These are phyloP conservation scores for Aphaenogaster floridana DNA, from an alignment of 1,140 invertebrate species.

Conservation along the genomic window DNA sequence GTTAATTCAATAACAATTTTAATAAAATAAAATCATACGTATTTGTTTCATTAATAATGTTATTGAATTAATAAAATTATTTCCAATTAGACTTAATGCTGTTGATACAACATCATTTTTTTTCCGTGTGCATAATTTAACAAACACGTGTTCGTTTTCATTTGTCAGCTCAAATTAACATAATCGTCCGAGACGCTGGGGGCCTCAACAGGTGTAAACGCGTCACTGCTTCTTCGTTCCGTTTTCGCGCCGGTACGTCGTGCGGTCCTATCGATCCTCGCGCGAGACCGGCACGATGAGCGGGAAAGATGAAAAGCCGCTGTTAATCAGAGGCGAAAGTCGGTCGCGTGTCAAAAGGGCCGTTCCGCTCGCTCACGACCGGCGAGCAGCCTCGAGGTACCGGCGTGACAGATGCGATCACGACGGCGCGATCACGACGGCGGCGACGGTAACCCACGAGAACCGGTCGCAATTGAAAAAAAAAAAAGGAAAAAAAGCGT, in stretches of 20 bases:
- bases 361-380: slow-evolving; percentile 9
- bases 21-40: too few species aligned
- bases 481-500: neutral
- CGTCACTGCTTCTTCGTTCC: slow-evolving; percentile 22
- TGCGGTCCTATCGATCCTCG: slow-evolving; percentile 34
- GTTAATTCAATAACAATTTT: too few species aligned
- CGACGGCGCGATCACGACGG: neutral
- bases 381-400: neutral
- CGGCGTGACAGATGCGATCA: slow-evolving; percentile 12
- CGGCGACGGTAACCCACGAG: neutral
- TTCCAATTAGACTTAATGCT: too few species aligned
- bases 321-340: slow-evolving; percentile 48
- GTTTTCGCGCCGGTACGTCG: slow-evolving; percentile 17
- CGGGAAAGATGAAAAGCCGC: slow-evolving; percentile 49
- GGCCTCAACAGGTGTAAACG: slow-evolving; percentile 50
- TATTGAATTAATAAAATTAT: too few species aligned
- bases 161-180: neutral
- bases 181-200: neutral
- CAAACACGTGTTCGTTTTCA: neutral
- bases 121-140: too few species aligned
- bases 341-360: slow-evolving; percentile 39
- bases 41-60: too few species aligned
- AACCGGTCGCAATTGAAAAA: slow-evolving; percentile 4
- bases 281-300: slow-evolving; percentile 19
- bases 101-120: too few species aligned